Evolutionary conservation across 2,888 invertebrate genomes (phyloP).

Genomic region (Anarsia innoxiella): DNA sequence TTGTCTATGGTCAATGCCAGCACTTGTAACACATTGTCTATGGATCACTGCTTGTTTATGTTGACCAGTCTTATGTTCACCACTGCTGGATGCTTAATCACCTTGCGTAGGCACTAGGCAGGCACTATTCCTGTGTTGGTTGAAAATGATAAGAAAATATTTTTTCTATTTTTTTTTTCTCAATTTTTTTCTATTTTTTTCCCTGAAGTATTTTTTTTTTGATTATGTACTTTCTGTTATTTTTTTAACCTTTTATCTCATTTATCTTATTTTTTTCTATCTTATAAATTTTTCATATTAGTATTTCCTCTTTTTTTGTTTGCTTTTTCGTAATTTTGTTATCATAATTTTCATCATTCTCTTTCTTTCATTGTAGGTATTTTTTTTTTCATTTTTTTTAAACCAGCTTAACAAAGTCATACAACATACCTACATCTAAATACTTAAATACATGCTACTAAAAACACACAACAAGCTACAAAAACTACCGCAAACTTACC

Average conservation of each 20-base stretch:
- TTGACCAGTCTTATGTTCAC: too few relatives aligned
- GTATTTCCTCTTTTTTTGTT: conserved; percentile 13
- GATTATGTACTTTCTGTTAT: conserved; percentile 9
- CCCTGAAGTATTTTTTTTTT: conserved; percentile 16
- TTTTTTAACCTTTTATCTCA: conserved; percentile 7
- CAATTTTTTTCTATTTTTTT: conserved; percentile 15
- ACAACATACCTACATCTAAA: background rate
- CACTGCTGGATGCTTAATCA: too few relatives aligned
- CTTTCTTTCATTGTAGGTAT: background rate
- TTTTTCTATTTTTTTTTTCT: conserved; percentile 20
- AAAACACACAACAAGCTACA: background rate
- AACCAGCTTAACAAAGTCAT: background rate
- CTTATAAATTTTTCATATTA: conserved; percentile 2
- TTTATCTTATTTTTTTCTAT: conserved; percentile 10
- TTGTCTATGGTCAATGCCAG: conserved; percentile 7
- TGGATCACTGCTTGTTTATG: background rate
- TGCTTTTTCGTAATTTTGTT: conserved; percentile 6
- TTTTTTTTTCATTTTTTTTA: conserved; percentile 8
- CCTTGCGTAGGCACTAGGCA: too few relatives aligned
- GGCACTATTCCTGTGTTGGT: too few relatives aligned
- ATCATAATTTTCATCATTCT: conserved; percentile 11
- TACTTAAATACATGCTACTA: background rate
- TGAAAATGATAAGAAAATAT: conserved; percentile 4
- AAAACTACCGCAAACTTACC: conserved; percentile 21
- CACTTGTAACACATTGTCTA: background rate